Percentiles rank a stretch among this genome's conserved stretches.
phyloP scores from a whole-genome alignment of 1,140 invertebrate species.

The Maconellicoccus hirsutus region DNA sequence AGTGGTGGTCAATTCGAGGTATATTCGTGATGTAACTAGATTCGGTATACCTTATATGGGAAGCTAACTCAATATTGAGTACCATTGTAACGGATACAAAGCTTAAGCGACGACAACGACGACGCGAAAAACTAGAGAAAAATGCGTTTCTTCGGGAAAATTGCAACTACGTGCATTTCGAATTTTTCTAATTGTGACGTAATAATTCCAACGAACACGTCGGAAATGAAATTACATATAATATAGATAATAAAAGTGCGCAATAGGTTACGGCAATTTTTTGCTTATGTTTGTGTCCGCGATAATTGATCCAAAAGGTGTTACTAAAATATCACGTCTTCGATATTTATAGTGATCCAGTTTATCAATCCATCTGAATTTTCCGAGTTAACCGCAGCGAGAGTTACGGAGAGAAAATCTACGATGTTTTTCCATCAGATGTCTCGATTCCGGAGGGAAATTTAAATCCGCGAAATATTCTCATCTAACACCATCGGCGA shows the following conservation, averaged over 20 bases:
- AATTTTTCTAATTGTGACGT: constrained; percentile 14
- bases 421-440: no score
- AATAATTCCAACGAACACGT: constrained; percentile 10
- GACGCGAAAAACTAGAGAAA: background rate
- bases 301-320: constrained; percentile 6
- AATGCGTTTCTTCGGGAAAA: constrained; percentile 1
- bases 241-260: background rate
- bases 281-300: constrained; percentile 1
- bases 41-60: no score
- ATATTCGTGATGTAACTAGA: no score
- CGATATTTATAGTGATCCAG: background rate
- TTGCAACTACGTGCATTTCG: constrained; percentile 11
- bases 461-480: no score
- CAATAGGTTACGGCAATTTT: constrained; percentile 3
- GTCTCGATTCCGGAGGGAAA: no score
- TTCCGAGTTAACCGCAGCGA: no score
- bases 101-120: constrained; percentile 13
- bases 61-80: background rate
- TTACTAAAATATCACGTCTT: constrained; percentile 4
- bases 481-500: no score
- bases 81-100: background rate
- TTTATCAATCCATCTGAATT: background rate
- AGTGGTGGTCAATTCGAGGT: background rate
- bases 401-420: no score
- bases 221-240: constrained; percentile 17